These are phyloP conservation scores for Acanthornis magna DNA, from an alignment of 2,797 vertebrate species.

Conservation along the genomic window DNA sequence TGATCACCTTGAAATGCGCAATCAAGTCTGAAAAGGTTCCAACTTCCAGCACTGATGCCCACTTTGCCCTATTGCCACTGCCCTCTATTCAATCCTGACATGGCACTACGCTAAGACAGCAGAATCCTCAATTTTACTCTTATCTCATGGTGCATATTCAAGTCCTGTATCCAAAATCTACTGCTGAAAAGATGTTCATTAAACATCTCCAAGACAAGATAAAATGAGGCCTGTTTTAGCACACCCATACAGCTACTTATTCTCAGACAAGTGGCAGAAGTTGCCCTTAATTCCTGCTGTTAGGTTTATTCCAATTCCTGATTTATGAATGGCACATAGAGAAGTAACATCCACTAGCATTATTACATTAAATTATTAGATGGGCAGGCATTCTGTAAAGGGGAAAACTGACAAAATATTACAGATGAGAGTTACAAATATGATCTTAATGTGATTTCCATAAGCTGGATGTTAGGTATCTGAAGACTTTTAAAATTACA, in stretches of 20 bases:
- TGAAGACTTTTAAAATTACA: neutral
- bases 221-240: neutral
- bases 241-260: neutral
- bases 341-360: neutral
- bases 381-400: neutral
- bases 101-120: neutral
- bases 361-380: neutral
- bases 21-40: neutral
- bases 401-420: neutral
- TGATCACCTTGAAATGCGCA: neutral
- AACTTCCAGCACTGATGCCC: neutral
- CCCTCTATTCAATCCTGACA: neutral
- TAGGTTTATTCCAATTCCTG: neutral
- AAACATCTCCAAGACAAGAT: neutral
- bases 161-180: neutral
- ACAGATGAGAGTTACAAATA: neutral
- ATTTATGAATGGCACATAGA: neutral
- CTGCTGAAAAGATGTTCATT: neutral
- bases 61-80: neutral
- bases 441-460: neutral
- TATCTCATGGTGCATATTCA: neutral
- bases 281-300: neutral
- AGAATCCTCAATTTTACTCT: neutral
- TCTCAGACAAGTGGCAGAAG: neutral
- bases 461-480: neutral